Conservation (phyloP, 2,113 vertebrate species). For the Prinia subflava region DNA sequence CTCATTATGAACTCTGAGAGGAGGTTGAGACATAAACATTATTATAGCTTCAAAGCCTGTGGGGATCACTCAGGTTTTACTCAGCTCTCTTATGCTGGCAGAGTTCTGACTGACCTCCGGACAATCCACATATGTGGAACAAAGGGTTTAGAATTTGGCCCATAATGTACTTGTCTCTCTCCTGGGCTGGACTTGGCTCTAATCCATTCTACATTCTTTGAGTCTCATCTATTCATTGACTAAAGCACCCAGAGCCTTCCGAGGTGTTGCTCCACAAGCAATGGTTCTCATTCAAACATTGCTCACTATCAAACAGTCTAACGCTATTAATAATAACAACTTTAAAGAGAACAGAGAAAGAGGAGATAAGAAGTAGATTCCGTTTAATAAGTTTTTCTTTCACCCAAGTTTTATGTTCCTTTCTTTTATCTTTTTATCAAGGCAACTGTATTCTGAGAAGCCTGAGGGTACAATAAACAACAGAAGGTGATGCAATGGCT, state of each 20-base stretch:
- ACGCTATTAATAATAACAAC: conserved; percentile 41
- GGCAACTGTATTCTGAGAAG: conserved; percentile 60
- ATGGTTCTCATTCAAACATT: neutral
- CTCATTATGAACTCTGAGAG: conserved; percentile 32
- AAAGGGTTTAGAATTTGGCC: neutral
- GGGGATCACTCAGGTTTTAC: neutral
- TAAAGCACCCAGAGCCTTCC: neutral
- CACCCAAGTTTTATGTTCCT: conserved; percentile 46
- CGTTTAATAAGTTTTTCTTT: conserved; percentile 50
- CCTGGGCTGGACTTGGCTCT: neutral
- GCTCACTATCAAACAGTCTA: neutral
- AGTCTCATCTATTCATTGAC: neutral
- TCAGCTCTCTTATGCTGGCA: neutral
- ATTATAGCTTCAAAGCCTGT: conserved; percentile 46
- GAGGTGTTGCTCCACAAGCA: neutral
- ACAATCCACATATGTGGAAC: neutral
- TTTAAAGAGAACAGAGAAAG: conserved; percentile 25
- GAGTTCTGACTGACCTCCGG: neutral
- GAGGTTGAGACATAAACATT: conserved; percentile 41
- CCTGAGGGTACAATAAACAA: conserved; percentile 62
- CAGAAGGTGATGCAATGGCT: conserved; percentile 65
- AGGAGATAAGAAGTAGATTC: conserved; percentile 6
- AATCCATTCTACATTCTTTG: neutral
- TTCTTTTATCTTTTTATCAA: conserved; percentile 71
- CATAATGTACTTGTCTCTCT: neutral